Evolutionary conservation across 2,888 invertebrate genomes (phyloP).

Genomic region (Melolontha melolontha): DNA sequence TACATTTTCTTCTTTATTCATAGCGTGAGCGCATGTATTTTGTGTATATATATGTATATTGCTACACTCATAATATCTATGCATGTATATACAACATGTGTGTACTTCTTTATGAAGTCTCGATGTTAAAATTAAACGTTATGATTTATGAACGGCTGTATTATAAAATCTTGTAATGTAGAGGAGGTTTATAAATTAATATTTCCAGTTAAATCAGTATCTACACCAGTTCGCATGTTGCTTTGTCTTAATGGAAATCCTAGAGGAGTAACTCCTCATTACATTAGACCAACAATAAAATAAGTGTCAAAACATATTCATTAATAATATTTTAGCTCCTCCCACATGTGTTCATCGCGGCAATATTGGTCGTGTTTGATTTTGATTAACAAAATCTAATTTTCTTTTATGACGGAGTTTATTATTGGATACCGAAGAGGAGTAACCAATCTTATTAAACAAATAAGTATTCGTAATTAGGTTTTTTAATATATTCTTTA

Average conservation of each 20-base stretch:
- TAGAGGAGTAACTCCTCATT: slow-evolving; percentile 28
- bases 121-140: too few relatives aligned
- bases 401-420: slow-evolving; percentile 30
- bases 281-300: slow-evolving; percentile 41
- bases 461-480: slow-evolving; percentile 15
- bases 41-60: too few relatives aligned
- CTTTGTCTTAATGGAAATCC: not conserved
- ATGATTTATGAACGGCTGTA: too few relatives aligned
- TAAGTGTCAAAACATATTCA: slow-evolving; percentile 42
- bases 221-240: slow-evolving; percentile 5
- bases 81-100: too few relatives aligned
- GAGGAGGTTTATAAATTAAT: slow-evolving; percentile 7
- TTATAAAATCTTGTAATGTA: too few relatives aligned
- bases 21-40: too few relatives aligned
- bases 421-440: slow-evolving; percentile 13
- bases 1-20: slow-evolving; percentile 4
- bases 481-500: not conserved
- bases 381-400: slow-evolving; percentile 41
- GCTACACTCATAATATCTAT: too few relatives aligned
- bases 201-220: slow-evolving; percentile 2
- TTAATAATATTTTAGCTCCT: slow-evolving; percentile 35
- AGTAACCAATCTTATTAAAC: slow-evolving; percentile 37
- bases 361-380: slow-evolving; percentile 17
- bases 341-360: slow-evolving; percentile 25
- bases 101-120: too few relatives aligned